A percentile compares a stretch with the other conserved stretches of the same genome.
Evolutionary conservation across 2,797 vertebrate genomes (phyloP).

Genomic region (Ctenosaura bakeri): DNA sequence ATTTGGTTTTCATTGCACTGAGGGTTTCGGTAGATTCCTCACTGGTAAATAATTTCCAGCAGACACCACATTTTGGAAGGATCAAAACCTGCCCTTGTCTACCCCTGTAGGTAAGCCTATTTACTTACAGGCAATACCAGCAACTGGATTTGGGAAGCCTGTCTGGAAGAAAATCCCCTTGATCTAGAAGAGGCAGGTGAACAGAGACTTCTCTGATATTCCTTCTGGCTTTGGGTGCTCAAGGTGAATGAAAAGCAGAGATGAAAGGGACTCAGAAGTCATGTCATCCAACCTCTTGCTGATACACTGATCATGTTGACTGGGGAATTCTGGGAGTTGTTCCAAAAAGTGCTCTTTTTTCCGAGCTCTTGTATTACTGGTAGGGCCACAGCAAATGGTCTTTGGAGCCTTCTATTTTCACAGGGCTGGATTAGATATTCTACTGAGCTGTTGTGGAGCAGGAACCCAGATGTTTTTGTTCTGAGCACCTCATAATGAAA

Average conservation of each 20-base stretch:
- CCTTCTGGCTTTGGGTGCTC: not conserved
- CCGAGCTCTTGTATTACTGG: not conserved
- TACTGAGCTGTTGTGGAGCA: not conserved
- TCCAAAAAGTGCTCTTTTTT: too few relatives aligned
- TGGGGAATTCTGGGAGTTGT: too few relatives aligned
- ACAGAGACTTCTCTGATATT: not conserved
- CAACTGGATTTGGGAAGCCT: not conserved
- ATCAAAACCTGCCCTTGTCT: not conserved
- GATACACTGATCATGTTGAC: not conserved
- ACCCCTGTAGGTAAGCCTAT: not conserved
- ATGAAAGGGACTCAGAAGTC: not conserved
- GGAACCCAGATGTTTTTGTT: not conserved
- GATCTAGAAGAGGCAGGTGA: not conserved
- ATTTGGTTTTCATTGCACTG: not conserved
- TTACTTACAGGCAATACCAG: not conserved
- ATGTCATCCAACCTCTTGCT: not conserved
- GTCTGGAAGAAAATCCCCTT: not conserved
- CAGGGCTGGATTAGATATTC: not conserved
- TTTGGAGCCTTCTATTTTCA: not conserved
- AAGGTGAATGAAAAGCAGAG: not conserved
- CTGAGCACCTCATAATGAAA: not conserved
- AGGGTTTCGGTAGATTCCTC: too few relatives aligned
- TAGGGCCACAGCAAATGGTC: not conserved
- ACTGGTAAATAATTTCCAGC: not conserved
- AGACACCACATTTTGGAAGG: not conserved